Percentiles rank a stretch among this genome's conserved stretches.
phyloP scores from a whole-genome alignment of 1,140 invertebrate species.

The Polypedilum pembai region DNA sequence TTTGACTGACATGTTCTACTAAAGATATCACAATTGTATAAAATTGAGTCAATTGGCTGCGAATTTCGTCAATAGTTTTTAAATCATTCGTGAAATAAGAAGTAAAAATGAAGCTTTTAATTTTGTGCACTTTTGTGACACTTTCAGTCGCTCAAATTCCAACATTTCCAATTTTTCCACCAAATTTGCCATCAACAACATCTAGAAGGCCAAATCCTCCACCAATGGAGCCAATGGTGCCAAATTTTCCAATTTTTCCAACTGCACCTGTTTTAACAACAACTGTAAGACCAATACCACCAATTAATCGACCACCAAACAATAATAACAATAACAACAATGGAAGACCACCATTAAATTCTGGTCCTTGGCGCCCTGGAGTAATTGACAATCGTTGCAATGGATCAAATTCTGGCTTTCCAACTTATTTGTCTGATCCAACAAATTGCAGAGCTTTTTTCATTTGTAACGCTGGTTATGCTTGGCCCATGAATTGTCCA shows the following conservation, averaged over 20 bases:
- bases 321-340: background rate
- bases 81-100: background rate
- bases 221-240: background rate
- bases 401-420: background rate
- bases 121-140: background rate
- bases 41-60: no score
- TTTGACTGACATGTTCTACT: background rate
- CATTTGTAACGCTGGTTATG: background rate
- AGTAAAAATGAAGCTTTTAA: background rate
- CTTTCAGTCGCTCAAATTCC: background rate
- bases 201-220: background rate
- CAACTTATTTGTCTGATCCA: background rate
- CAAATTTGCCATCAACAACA: no score
- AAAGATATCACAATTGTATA: background rate
- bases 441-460: background rate
- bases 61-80: no score
- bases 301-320: background rate
- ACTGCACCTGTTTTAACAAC: background rate
- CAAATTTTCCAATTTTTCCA: constrained; percentile 13
- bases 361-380: background rate
- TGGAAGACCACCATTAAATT: background rate
- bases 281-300: background rate
- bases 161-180: background rate
- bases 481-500: background rate
- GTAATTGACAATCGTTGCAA: background rate